Base-by-base conservation (phyloP, 2,888 invertebrate genomes). In the Chirona hameri region DNA sequence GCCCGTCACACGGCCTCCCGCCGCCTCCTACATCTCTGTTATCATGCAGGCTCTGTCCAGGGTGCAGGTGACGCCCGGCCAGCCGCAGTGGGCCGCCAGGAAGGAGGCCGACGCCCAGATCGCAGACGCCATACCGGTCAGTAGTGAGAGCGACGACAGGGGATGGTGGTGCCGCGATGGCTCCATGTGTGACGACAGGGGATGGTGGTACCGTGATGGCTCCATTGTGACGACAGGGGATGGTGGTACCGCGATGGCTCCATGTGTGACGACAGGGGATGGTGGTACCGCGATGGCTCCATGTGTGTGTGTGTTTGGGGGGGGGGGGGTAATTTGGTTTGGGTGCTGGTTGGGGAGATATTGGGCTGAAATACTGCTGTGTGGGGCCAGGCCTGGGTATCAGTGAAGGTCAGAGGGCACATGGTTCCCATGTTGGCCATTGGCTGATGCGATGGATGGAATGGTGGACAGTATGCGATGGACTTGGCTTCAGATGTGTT, bases 1-100 rank as follows among this genome's bases (percentile, higher is more conserved):
- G 0, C 94, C 94, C 7, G 21, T 5, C 46, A 76, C 76, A 1
- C 21, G 76, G 9, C 76, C 76, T 14, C 76, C 46, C 9, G 76
- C 76, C 24, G 0, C 76, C 10, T 76, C 76, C 24, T 39, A 76
- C 46, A 46, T 76, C 39, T 46, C 76, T 3, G 18, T 24, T 9
- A 21, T 76, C 9, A 0, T 76, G 76, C 46, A 76, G 21, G 76
- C 76, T 7, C 76, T 76, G 39, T 3, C 21, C 46, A 5, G 27
- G 0, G 76, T 76, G 9, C 39, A 15, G 9, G 76, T 76, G 39
- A 76, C 76, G 76, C 46, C 76, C 39, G 76, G 76, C 76, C 39
- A 46, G 46, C 31, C 76, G 24, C 76, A 76, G 46, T 46, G 46
- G 39, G 76, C 76, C 0, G 10, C 46, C 24, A 27, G 76, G 39